Conservation (phyloP, 2,113 vertebrate genomes). For the Cygnus buccinator region DNA sequence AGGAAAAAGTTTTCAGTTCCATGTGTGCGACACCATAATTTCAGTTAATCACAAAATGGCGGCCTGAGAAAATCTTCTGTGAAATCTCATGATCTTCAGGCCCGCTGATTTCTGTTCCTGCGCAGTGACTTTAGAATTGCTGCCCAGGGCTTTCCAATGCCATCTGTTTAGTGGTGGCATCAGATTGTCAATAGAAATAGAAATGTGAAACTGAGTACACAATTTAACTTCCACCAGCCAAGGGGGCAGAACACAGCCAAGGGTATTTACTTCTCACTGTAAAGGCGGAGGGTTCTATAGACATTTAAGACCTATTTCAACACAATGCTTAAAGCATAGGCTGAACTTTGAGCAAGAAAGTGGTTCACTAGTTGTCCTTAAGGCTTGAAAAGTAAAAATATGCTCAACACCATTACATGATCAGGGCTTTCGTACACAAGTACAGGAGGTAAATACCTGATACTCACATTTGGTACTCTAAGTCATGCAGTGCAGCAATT, state of each 20-base stretch:
- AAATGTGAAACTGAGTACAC: neutral
- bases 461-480: neutral
- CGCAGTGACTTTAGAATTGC: neutral
- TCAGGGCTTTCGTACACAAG: neutral
- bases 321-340: rapidly evolving
- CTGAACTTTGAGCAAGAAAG: neutral
- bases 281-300: neutral
- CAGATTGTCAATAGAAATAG: neutral
- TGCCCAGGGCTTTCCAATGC: neutral
- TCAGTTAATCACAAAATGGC: constrained; percentile 41
- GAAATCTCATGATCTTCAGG: neutral
- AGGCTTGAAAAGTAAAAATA: neutral
- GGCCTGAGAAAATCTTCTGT: neutral
- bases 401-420: rapidly evolving
- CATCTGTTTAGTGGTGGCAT: neutral
- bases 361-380: rapidly evolving
- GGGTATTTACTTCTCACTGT: neutral
- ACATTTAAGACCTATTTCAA: neutral
- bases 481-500: rapidly evolving
- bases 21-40: neutral
- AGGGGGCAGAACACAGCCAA: neutral
- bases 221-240: rapidly evolving
- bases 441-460: neutral
- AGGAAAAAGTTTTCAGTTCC: neutral
- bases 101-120: neutral